Conservation (phyloP, 2,797 vertebrate species). For the Karalla daura region DNA sequence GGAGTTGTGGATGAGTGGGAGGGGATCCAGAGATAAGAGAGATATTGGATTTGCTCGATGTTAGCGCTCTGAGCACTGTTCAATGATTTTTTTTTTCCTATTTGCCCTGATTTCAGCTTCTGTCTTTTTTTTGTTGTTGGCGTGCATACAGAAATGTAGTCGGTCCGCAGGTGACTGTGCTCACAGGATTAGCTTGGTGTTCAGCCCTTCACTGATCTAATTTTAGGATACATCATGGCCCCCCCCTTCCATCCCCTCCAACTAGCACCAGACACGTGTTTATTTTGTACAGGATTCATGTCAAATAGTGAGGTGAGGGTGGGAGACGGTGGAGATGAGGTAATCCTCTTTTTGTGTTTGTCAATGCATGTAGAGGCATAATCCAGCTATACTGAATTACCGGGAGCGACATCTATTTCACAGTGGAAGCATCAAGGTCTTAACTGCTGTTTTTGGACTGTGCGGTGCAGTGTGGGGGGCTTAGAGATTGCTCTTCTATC, state of each 20-base stretch:
- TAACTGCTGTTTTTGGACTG: slow-evolving; percentile 63
- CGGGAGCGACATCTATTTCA: slow-evolving; percentile 50
- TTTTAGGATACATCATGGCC: slow-evolving; percentile 70
- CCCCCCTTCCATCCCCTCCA: neutral
- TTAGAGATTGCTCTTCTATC: slow-evolving; percentile 67
- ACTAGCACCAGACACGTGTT: slow-evolving; percentile 53
- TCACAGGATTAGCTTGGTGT: slow-evolving; percentile 70
- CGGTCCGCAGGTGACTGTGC: slow-evolving; percentile 70
- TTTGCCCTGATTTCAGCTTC: slow-evolving; percentile 73
- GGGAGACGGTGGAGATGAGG: slow-evolving; percentile 65
- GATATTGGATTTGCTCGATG: slow-evolving; percentile 73
- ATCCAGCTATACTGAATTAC: slow-evolving; percentile 70
- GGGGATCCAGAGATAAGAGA: slow-evolving; percentile 79
- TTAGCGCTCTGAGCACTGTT: slow-evolving; percentile 58
- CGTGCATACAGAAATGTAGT: slow-evolving; percentile 59
- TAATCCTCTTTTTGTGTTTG: slow-evolving; percentile 80
- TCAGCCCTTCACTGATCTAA: slow-evolving; percentile 77
- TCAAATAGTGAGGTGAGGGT: slow-evolving; percentile 74
- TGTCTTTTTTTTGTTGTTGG: slow-evolving; percentile 62
- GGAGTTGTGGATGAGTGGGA: slow-evolving; percentile 74
- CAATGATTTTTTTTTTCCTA: slow-evolving; percentile 58
- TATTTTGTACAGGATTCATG: slow-evolving; percentile 75
- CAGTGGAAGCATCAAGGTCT: slow-evolving; percentile 50
- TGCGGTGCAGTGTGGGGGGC: slow-evolving; percentile 58
- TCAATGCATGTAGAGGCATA: slow-evolving; percentile 62